Percentiles rank a stretch among this genome's conserved stretches.
These are phyloP conservation scores for Petrolisthes manimaculis DNA, from an alignment of 2,888 invertebrate genomes.

Conservation along the genomic window DNA sequence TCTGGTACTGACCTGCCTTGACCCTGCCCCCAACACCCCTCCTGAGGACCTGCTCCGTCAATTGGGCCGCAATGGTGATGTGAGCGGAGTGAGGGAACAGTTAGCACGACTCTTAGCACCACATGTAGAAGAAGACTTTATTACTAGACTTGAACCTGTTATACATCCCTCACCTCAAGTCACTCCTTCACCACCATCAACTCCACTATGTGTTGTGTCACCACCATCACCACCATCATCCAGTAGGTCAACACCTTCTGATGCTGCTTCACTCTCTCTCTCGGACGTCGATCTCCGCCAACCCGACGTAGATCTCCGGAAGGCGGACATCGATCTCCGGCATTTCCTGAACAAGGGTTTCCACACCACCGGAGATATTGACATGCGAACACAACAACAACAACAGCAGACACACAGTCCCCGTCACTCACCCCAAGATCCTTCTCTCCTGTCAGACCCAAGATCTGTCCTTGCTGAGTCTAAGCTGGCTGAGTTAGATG, in stretches of 20 bases:
- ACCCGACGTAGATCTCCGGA: not conserved
- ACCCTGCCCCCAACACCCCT: slow-evolving; percentile 33
- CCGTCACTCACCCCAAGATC: not conserved
- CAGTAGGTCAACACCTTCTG: slow-evolving; percentile 45
- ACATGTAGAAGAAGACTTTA: slow-evolving; percentile 41
- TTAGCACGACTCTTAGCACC: slow-evolving; percentile 44
- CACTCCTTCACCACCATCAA: slow-evolving; percentile 23
- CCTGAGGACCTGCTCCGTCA: slow-evolving; percentile 43
- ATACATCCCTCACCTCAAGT: slow-evolving; percentile 10
- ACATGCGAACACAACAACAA: slow-evolving; percentile 24
- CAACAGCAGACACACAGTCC: not conserved
- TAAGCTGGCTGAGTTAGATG: not conserved
- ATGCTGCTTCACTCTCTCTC: slow-evolving; percentile 23
- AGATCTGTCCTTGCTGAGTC: not conserved
- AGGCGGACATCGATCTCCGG: slow-evolving; percentile 33
- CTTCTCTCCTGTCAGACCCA: not conserved
- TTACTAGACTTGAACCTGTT: slow-evolving; percentile 25
- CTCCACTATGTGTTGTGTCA: not conserved
- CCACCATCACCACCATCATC: slow-evolving; percentile 47
- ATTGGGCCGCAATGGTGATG: slow-evolving; percentile 37
- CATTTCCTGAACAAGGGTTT: slow-evolving; percentile 38
- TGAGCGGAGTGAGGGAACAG: slow-evolving; percentile 51
- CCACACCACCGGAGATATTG: slow-evolving; percentile 31
- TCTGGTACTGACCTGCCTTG: slow-evolving; percentile 44
- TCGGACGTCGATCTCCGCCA: slow-evolving; percentile 45